A percentile compares a stretch with the other conserved stretches of the same genome.
Conservation (phyloP, 2,113 vertebrate species). For the Rynchops niger region DNA sequence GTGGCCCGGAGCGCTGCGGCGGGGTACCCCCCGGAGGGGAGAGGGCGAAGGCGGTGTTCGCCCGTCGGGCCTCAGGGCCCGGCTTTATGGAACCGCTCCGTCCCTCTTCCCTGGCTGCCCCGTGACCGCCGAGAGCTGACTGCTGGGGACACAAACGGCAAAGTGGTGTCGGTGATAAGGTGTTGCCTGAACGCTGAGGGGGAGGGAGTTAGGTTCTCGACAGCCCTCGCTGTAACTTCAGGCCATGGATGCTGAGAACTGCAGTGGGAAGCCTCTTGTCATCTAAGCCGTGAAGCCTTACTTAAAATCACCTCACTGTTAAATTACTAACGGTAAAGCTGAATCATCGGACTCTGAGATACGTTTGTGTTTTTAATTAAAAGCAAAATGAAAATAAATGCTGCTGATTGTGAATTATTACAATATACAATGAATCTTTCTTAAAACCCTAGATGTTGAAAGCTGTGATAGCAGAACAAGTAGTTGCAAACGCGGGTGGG, state of each 20-base stretch:
- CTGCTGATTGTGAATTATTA: neutral
- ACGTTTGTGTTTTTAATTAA: neutral
- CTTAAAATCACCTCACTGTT: neutral
- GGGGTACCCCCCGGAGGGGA: neutral
- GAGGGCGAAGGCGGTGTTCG: fast-evolving
- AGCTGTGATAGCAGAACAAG: neutral
- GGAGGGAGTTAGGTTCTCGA: fast-evolving
- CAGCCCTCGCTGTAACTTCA: fast-evolving
- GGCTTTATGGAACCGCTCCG: neutral
- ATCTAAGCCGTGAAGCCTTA: neutral
- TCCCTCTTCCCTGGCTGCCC: neutral
- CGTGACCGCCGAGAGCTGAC: fast-evolving
- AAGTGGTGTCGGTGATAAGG: fast-evolving
- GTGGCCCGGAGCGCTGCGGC: too few species aligned
- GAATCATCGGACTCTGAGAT: neutral
- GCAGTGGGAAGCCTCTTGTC: neutral
- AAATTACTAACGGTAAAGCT: neutral
- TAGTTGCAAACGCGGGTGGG: neutral
- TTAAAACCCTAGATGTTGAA: fast-evolving
- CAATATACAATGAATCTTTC: fast-evolving
- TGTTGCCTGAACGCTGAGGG: fast-evolving
- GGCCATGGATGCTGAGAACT: neutral
- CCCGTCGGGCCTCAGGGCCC: too few species aligned
- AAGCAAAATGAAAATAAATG: neutral
- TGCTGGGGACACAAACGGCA: fast-evolving